Evolutionary conservation across 2,888 invertebrate species (phyloP).

Genomic region (Acrobeloides nanus): DNA sequence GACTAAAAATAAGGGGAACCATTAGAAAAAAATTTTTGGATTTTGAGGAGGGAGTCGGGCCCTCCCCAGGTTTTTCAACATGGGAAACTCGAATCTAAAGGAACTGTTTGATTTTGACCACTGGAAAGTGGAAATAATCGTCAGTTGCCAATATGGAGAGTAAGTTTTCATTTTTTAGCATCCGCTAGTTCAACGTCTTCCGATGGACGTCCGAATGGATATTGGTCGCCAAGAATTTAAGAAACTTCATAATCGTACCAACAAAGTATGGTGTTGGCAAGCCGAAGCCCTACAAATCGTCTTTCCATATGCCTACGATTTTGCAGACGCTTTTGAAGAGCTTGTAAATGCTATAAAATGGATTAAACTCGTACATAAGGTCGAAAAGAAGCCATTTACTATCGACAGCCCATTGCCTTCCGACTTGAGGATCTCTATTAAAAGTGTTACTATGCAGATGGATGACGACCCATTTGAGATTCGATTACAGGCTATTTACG

Average conservation of each 20-base stretch:
- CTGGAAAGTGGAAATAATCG: too few species aligned
- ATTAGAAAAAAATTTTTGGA: too few species aligned
- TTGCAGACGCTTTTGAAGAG: conserved; percentile 32
- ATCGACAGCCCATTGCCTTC: conserved; percentile 70
- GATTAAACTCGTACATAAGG: conserved; percentile 68
- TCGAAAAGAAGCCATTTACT: conserved; percentile 65
- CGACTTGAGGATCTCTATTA: conserved; percentile 78
- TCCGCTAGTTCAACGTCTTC: conserved; percentile 1
- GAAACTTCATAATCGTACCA: conserved; percentile 35
- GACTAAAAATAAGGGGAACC: too few species aligned
- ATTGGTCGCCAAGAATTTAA: conserved; percentile 26
- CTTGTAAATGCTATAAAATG: conserved; percentile 82
- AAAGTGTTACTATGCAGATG: conserved; percentile 79
- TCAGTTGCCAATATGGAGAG: too few species aligned
- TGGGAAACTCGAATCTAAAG: too few species aligned
- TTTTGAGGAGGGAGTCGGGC: too few species aligned
- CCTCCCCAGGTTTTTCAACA: too few species aligned
- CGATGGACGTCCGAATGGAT: conserved; percentile 24
- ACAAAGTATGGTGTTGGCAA: conserved; percentile 54
- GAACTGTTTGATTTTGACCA: too few species aligned
- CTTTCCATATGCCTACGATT: conserved; percentile 53
- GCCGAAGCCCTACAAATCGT: conserved; percentile 49
- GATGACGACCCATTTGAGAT: conserved; percentile 92
- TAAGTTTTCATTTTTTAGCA: conserved; percentile 1
- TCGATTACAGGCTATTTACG: conserved; percentile 79